Percentiles rank a stretch among this genome's conserved stretches.
phyloP scores from a whole-genome alignment of 2,888 invertebrate genomes.

The Gymnosoma rotundatum region DNA sequence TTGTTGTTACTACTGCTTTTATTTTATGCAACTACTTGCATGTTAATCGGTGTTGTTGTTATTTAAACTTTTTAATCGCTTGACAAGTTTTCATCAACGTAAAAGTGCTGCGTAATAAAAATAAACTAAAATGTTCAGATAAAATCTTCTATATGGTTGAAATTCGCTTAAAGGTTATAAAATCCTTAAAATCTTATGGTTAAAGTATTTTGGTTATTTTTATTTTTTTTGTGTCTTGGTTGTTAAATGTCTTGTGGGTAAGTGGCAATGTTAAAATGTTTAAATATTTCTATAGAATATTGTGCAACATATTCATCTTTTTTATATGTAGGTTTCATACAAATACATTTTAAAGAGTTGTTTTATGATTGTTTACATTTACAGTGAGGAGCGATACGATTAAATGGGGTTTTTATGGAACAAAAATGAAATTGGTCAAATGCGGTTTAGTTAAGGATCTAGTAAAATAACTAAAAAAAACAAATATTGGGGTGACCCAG shows the following conservation, averaged over 20 bases:
- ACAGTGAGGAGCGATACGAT: constrained; percentile 6
- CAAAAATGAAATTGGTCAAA: no score
- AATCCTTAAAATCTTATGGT: constrained; percentile 62
- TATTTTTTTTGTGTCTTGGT: constrained; percentile 25
- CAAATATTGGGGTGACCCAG: no score
- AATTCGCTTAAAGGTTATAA: constrained; percentile 54
- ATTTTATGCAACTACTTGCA: constrained; percentile 67
- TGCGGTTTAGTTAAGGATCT: no score
- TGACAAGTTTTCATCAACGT: constrained; percentile 74
- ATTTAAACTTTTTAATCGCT: constrained; percentile 78
- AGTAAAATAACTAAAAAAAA: no score
- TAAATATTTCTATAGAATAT: constrained; percentile 38
- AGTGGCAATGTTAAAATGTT: constrained; percentile 61
- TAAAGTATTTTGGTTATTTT: constrained; percentile 57
- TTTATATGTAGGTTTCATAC: not conserved
- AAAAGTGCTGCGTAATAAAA: constrained; percentile 50
- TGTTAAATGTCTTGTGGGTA: constrained; percentile 66
- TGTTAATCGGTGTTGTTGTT: constrained; percentile 75
- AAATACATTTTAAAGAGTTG: not conserved
- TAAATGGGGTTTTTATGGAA: no score
- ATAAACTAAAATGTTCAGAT: constrained; percentile 17
- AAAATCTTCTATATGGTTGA: constrained; percentile 30
- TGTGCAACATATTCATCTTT: constrained; percentile 37
- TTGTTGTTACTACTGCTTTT: constrained; percentile 55
- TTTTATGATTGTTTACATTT: not conserved